Evolutionary conservation across 2,888 invertebrate genomes (phyloP), one percentile per base, ranked within the genome.

Genomic region (Heliconius sara): DNA sequence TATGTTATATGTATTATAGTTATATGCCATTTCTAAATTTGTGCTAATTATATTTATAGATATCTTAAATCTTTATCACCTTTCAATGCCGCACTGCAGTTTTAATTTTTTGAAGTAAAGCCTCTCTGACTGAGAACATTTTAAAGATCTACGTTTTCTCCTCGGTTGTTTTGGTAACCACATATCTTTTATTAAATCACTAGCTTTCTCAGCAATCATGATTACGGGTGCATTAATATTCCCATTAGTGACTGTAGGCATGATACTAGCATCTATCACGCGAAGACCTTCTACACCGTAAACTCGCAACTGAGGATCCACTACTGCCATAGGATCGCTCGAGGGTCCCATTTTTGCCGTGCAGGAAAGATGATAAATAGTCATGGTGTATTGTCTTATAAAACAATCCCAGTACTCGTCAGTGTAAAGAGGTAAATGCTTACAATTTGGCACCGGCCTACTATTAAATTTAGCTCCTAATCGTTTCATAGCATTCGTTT

Each of bases 321-420:
- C 97, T 0, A 98, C 98, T 0, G 98, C 98, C 95, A 96, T 96
- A 0, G 97, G 97, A 88, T 98, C 98, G 0, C 88, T 95, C 2
- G 96, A 86, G 0, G 98, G 97, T 0, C 98, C 98, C 98, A 98
- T 98, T 90, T 98, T 98, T 0, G 97, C 96, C 0, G 98, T 97
- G 78, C 98, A 97, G 0, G 97, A 97, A 92, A 98, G 96, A 87
- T 98, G 98, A 87, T 98, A 98, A 84, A 98, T 98, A 0, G 98
- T 98, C 96, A 98, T 97, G 0, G 98, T 98, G 87, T 98, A 98
- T 86, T 98, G 98, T 6, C 97, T 95, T 39, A 98, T 96, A 60
- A 96, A 96, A 86, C 98, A 98, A 81, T 98, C 97, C 98, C 98
- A 98, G 83, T 98, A 98, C 52, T 98, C 97, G 85, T 98, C 98